These are phyloP conservation scores for Amphipyra tragopoginis DNA, from an alignment of 2,888 invertebrate genomes.

Conservation along the genomic window DNA sequence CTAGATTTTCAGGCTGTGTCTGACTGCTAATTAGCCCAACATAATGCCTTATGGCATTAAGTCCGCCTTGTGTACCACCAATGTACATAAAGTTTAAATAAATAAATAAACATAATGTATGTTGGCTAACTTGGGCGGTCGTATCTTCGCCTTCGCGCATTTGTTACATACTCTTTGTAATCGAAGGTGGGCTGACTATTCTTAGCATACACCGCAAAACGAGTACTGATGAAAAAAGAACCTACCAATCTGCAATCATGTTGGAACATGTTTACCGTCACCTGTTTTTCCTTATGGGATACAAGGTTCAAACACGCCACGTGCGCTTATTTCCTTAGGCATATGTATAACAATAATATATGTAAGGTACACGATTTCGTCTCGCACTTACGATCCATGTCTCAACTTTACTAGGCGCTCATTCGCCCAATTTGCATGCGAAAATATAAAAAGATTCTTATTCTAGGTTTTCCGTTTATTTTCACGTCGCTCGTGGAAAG, in stretches of 20 bases:
- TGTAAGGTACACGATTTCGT: slow-evolving; percentile 18
- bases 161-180: too few species aligned
- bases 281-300: slow-evolving; percentile 23
- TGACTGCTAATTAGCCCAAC: too few species aligned
- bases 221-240: slow-evolving; percentile 6
- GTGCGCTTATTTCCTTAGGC: slow-evolving; percentile 8
- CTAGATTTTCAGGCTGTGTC: too few species aligned
- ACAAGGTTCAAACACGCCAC: slow-evolving; percentile 11
- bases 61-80: too few species aligned
- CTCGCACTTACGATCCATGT: slow-evolving; percentile 32
- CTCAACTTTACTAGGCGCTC: slow-evolving; percentile 37
- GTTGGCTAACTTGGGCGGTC: too few species aligned
- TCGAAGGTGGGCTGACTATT: background rate
- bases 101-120: too few species aligned
- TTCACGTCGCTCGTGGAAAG: slow-evolving; percentile 14
- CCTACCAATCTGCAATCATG: slow-evolving; percentile 26
- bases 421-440: slow-evolving; percentile 35
- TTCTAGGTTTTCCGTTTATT: slow-evolving; percentile 28
- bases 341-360: slow-evolving; percentile 20
- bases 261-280: slow-evolving; percentile 23
- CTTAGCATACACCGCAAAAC: slow-evolving; percentile 12
- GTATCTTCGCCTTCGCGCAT: too few species aligned
- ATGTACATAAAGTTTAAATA: too few species aligned
- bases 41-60: too few species aligned
- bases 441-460: slow-evolving; percentile 31